Evolutionary conservation across 2,888 invertebrate genomes (phyloP).

Genomic region (Onthophagus sagittarius): DNA sequence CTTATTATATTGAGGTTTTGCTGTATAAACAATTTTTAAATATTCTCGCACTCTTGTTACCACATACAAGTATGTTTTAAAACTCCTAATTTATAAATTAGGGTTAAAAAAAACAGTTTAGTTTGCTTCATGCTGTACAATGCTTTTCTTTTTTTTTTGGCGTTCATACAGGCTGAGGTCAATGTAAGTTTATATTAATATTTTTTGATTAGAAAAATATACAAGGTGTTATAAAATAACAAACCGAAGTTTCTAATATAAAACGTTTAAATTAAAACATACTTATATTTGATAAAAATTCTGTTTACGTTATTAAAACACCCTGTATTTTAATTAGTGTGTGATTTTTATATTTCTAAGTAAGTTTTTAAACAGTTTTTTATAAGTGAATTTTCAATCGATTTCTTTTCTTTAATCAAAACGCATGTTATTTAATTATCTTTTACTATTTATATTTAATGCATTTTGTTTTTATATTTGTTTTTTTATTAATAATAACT

Average conservation of each 20-base stretch:
- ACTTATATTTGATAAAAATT: background rate
- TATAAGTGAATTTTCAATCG: too few relatives aligned
- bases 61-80: background rate
- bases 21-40: too few relatives aligned
- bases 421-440: too few relatives aligned
- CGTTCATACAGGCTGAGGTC: slow-evolving; percentile 65
- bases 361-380: too few relatives aligned
- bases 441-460: background rate
- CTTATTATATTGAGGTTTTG: too few relatives aligned
- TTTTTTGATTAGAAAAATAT: slow-evolving; percentile 2
- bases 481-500: background rate
- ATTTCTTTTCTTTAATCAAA: too few relatives aligned
- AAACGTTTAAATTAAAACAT: too few relatives aligned
- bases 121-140: slow-evolving; percentile 46
- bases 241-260: too few relatives aligned
- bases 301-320: background rate
- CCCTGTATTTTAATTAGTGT: background rate
- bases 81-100: background rate
- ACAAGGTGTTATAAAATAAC: background rate
- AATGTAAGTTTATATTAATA: slow-evolving; percentile 58
- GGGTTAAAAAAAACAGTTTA: background rate
- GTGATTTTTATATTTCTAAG: background rate
- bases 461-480: background rate
- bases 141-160: slow-evolving; percentile 45
- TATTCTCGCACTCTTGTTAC: too few relatives aligned